Base-by-base conservation (phyloP, 2,888 invertebrate species). In the Oegoconia quadripuncta region DNA sequence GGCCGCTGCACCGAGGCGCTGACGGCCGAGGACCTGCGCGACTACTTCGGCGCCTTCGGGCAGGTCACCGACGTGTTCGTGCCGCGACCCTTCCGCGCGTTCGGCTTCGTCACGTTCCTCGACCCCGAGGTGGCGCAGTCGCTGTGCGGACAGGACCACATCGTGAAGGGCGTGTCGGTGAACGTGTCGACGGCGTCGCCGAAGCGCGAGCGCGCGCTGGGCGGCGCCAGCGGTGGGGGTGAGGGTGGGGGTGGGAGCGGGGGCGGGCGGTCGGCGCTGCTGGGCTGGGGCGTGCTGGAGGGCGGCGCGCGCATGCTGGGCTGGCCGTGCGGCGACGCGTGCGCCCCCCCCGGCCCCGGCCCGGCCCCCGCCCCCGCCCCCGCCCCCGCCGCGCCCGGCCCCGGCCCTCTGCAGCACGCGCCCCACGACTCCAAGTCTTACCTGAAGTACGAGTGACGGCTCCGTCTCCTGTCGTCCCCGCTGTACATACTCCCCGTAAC, bases 101-200 rank as follows among this genome's bases (percentile, higher is more conserved):
- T 94, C 72, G 92, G 93, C 56, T 96, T 96, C 77, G 95, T 96
- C 30, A 95, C 95, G 15, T 94, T 96, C 75, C 83, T 93, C 42
- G 94, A 94, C 68, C 91, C 94, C 0, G 93, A 93, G 60, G 92
- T 94, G 39, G 95, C 95, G 6, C 93, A 93, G 71, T 90, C 91
- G 12, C 81, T 95, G 23, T 94, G 94, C 62, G 95, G 94, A 0
- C 94, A 95, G 71, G 94, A 95, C 81, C 94, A 94, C 69, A 93
- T 95, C 51, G 92, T 95, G 44, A 94, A 94, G 73, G 93, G 95
- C 37, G 94, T 95, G 36, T 95, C 95, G 9, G 94, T 95, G 30
- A 95, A 95, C 78, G 94, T 97, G 44, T 94, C 95, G 14, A 94
- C 93, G 62, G 96, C 96, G 16, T 94, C 95, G 16, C 96, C 96